Evolutionary conservation across 1,140 invertebrate genomes (phyloP).

Genomic region (Doryteuthis pealeii): DNA sequence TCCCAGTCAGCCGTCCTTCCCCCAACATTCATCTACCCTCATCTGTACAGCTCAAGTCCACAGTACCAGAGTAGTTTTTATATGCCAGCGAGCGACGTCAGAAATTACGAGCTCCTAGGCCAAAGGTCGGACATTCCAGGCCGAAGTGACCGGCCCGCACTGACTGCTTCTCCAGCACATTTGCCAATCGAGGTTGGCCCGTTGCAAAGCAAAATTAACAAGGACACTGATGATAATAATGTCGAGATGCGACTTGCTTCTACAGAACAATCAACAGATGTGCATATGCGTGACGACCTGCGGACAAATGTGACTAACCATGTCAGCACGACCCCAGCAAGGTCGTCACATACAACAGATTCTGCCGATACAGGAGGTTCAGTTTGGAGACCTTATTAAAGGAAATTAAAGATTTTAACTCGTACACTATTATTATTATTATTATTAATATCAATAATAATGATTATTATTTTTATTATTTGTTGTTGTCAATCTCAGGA

Average conservation of each 20-base stretch:
- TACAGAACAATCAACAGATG: neutral
- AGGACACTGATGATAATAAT: neutral
- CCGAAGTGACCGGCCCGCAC: conserved; percentile 8
- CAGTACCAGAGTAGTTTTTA: conserved; percentile 40
- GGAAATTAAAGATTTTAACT: too few species aligned
- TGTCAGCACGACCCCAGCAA: neutral
- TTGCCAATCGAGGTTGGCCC: neutral
- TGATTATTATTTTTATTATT: too few species aligned
- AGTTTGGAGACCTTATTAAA: conserved; percentile 7
- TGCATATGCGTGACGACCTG: neutral
- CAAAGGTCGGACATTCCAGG: conserved; percentile 28
- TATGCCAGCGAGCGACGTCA: conserved; percentile 32
- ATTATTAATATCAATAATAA: too few species aligned
- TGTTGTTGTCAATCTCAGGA: too few species aligned
- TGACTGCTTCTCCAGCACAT: neutral
- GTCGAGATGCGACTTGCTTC: neutral
- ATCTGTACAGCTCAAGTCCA: conserved; percentile 32
- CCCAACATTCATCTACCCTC: conserved; percentile 43
- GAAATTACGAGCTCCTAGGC: conserved; percentile 40
- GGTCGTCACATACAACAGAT: neutral
- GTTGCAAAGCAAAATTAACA: neutral
- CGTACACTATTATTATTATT: too few species aligned
- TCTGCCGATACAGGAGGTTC: neutral
- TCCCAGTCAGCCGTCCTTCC: conserved; percentile 33
- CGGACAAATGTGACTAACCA: neutral